Evolutionary conservation across 2,113 vertebrate species (phyloP).

Genomic region (Calidris pugnax): DNA sequence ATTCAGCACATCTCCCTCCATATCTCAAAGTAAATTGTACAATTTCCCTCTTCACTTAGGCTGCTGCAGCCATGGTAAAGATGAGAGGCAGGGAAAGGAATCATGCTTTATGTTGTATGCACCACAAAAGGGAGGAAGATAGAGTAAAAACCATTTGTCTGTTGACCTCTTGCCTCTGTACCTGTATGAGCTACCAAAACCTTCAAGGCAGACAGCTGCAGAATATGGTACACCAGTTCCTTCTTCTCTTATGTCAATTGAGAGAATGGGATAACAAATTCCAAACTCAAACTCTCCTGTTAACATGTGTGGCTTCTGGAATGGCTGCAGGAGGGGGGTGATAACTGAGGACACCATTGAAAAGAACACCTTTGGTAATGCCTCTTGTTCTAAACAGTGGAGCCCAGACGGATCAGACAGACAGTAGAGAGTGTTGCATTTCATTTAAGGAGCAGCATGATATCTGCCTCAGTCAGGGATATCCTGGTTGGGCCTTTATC

Average conservation of each 20-base stretch:
- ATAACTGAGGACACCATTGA: not conserved
- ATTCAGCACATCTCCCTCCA: not conserved
- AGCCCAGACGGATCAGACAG: not conserved
- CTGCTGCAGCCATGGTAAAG: not conserved
- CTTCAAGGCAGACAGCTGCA: not conserved
- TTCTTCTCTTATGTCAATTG: not conserved
- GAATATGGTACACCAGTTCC: not conserved
- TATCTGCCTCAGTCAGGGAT: not conserved
- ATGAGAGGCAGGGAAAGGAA: not conserved
- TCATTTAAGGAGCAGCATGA: not conserved
- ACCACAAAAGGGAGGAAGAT: not conserved
- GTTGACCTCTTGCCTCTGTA: not conserved
- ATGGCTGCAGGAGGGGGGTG: not conserved
- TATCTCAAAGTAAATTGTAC: not conserved
- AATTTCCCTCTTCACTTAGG: not conserved
- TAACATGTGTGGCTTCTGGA: not conserved
- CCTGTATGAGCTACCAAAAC: not conserved
- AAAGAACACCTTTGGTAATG: not conserved
- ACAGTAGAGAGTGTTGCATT: not conserved
- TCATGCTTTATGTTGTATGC: fast-evolving
- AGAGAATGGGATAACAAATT: not conserved
- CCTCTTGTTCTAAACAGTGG: not conserved
- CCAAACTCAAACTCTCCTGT: not conserved
- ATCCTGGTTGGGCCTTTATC: not conserved
- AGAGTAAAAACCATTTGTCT: not conserved